Base-by-base conservation (phyloP, 2,888 invertebrate species). In the Andrena fulva region DNA sequence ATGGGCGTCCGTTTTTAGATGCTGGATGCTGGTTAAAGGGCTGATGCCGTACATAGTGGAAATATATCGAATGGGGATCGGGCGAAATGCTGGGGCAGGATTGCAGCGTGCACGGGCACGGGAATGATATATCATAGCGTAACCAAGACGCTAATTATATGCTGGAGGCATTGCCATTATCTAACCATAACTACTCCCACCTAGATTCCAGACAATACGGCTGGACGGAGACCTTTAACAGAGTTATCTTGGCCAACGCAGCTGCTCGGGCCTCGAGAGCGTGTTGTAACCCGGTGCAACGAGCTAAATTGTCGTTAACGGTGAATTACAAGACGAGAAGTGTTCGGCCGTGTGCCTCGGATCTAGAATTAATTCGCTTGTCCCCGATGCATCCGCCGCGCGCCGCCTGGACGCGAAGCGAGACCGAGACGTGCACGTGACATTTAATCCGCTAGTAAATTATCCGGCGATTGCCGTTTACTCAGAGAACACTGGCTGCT, bases 221-320 rank as follows among this genome's bases (percentile, higher is more conserved):
- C 77, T 75, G 85, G 73, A 80, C 82, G 72, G 80, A 80, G 82
- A 86, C 84, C 83, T 87, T 90, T 87, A 81, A 84, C 86, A 80
- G 85, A 80, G 78, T 86, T 84, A 75, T 86, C 87, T 90, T 89
- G 78, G 75, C 72, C 76, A 88, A 88, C 79, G 81, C 87, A 79
- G 70, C 81, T 70, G 75, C 50, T n/a, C 42, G 48, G 50, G 59
- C 33, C 12, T 54, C 56, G 56, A 31, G 42, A 63, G 69, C 48
- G 69, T 87, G 85, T 84, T 77, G 85, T 64, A 88, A 86, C 63
- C 69, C 80, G 71, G 76, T 76, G 87, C 77, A 88, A 86, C 82
- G 72, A 79, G 86, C 76, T 82, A 79, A 86, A 88, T 88, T 87
- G 82, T 87, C 86, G 81, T 82, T 85, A 86, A 87, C 88, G 80